phyloP scores from a whole-genome alignment of 2,113 vertebrate genomes.

The Merops nubicus region DNA sequence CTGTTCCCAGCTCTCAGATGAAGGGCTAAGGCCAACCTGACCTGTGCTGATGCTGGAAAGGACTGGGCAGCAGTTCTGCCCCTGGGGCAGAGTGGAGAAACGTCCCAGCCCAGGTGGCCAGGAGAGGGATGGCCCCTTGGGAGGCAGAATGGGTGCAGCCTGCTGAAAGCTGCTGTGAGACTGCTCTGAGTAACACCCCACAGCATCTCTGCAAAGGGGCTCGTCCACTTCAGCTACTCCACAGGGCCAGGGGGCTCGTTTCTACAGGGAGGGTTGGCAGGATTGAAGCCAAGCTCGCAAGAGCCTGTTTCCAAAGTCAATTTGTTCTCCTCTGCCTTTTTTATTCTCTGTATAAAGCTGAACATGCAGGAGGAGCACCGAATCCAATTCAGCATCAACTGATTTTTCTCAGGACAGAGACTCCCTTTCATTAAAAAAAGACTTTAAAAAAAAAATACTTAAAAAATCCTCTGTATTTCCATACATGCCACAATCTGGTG shows the following conservation, averaged over 20 bases:
- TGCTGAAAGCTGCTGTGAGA: background rate
- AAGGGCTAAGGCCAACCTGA: background rate
- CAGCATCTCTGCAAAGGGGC: background rate
- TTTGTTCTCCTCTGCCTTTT: background rate
- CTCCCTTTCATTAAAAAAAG: background rate
- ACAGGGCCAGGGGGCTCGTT: background rate
- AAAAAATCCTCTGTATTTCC: background rate
- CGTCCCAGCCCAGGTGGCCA: background rate
- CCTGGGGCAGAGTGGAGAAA: background rate
- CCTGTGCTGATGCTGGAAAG: background rate
- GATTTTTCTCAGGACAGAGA: background rate
- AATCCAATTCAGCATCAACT: background rate
- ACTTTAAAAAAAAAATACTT: no score
- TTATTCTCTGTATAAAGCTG: background rate
- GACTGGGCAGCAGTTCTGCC: background rate
- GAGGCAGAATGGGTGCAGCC: rapidly evolving
- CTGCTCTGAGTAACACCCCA: background rate
- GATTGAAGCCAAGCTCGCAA: background rate
- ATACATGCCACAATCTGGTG: background rate
- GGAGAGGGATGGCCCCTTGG: background rate
- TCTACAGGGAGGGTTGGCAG: background rate
- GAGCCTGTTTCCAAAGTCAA: background rate
- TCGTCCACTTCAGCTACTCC: background rate
- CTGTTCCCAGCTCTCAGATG: background rate
- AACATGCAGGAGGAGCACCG: background rate